These are phyloP conservation scores for Gambusia holbrooki DNA, from an alignment of 2,113 vertebrate genomes.

Conservation along the genomic window DNA sequence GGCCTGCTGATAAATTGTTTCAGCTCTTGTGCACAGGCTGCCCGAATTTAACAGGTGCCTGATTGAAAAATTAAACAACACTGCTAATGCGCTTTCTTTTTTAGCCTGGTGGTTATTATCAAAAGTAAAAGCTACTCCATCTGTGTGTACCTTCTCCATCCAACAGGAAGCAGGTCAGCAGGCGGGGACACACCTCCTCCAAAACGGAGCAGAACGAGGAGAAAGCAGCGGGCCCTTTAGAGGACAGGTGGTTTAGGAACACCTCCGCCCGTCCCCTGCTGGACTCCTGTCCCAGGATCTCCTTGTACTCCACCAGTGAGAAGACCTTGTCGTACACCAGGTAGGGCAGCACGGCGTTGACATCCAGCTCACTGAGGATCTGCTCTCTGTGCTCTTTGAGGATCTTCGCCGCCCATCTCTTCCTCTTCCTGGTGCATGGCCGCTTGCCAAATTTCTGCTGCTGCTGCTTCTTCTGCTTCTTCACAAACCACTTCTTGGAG, in stretches of 20 bases:
- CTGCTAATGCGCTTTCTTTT: slow-evolving; percentile 8
- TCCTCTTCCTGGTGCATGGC: slow-evolving; percentile 78
- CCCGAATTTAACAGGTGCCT: neutral
- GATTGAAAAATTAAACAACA: neutral
- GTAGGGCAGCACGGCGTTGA: slow-evolving; percentile 84
- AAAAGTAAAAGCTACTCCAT: slow-evolving; percentile 24
- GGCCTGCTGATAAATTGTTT: no score
- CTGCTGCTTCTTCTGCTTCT: slow-evolving; percentile 72
- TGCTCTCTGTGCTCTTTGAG: slow-evolving; percentile 81
- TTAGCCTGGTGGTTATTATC: slow-evolving; percentile 1
- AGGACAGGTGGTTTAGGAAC: slow-evolving; percentile 85
- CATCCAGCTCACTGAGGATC: slow-evolving; percentile 84
- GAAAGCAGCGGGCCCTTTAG: slow-evolving; percentile 87
- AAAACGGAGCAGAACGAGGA: slow-evolving; percentile 86
- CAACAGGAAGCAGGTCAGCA: slow-evolving; percentile 88
- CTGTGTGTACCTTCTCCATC: slow-evolving; percentile 87
- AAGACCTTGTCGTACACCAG: slow-evolving; percentile 87
- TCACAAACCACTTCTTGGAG: slow-evolving; percentile 83
- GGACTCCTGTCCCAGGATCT: slow-evolving; percentile 83
- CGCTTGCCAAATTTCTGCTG: slow-evolving; percentile 64
- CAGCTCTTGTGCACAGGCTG: no score
- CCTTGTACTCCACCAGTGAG: slow-evolving; percentile 88
- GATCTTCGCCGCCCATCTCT: slow-evolving; percentile 79
- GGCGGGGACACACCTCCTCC: slow-evolving; percentile 89
- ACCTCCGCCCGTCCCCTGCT: slow-evolving; percentile 77